These are phyloP conservation scores for Dione vanillae DNA, from an alignment of 2,888 invertebrate genomes.

Conservation along the genomic window DNA sequence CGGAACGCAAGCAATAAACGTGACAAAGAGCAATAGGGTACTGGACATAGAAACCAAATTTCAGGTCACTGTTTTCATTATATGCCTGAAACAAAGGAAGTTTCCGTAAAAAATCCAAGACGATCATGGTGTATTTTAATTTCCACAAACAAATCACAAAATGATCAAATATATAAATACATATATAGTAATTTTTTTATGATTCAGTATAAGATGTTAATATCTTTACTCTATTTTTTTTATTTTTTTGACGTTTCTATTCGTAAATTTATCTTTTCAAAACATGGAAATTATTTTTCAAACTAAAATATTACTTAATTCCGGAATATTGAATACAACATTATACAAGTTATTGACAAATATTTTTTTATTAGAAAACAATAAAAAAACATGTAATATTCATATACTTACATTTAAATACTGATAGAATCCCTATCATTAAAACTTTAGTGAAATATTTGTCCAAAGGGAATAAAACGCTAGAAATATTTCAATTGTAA, in stretches of 20 bases:
- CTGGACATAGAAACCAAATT: conserved; percentile 45
- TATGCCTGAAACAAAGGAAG: conserved; percentile 37
- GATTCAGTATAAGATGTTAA: not conserved
- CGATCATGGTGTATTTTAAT: not conserved
- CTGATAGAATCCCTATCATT: conserved; percentile 3
- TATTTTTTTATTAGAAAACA: not conserved
- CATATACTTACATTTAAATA: not conserved
- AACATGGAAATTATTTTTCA: no score
- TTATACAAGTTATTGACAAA: no score
- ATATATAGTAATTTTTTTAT: not conserved
- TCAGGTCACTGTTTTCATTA: conserved; percentile 48
- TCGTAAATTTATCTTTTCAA: not conserved
- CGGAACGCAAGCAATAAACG: conserved; percentile 45
- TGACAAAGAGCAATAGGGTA: conserved; percentile 41
- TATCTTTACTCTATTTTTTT: not conserved
- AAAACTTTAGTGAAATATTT: conserved; percentile 13
- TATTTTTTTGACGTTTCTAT: not conserved
- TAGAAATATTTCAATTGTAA: conserved; percentile 38
- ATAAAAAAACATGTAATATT: not conserved
- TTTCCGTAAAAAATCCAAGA: conserved; percentile 24
- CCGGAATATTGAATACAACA: no score
- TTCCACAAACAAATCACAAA: not conserved
- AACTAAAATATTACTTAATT: no score
- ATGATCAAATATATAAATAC: conserved; percentile 1
- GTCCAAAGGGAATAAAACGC: conserved; percentile 22